phyloP scores from a whole-genome alignment of 2,888 invertebrate species.

The Diploptera punctata region DNA sequence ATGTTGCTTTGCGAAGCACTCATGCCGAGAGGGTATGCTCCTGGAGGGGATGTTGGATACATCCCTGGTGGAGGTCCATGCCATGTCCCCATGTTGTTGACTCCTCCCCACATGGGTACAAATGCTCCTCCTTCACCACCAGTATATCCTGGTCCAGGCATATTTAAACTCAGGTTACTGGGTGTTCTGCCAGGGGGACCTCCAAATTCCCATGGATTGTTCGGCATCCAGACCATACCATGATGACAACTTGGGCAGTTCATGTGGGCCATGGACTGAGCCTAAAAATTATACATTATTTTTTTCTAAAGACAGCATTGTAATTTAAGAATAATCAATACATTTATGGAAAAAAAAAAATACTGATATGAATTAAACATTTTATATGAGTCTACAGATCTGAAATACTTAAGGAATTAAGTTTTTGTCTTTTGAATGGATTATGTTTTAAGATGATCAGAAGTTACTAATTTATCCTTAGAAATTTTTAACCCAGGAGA shows the following conservation, averaged over 20 bases:
- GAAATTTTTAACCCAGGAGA: no score
- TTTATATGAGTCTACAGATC: no score
- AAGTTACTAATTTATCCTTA: no score
- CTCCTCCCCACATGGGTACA: conserved; percentile 50
- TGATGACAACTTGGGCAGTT: conserved; percentile 63
- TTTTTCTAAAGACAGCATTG: no score
- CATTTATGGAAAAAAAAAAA: no score
- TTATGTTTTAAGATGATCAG: no score
- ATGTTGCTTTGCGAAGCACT: conserved; percentile 34
- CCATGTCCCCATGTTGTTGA: conserved; percentile 53
- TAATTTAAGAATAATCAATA: no score
- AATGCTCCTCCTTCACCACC: conserved; percentile 49
- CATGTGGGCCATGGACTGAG: conserved; percentile 74
- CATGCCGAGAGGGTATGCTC: conserved; percentile 51
- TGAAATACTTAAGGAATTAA: no score
- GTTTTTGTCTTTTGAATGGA: no score
- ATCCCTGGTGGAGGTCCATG: conserved; percentile 46
- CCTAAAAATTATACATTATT: conserved; percentile 59
- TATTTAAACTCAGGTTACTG: conserved; percentile 64
- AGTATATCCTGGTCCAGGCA: conserved; percentile 48
- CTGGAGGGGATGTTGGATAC: conserved; percentile 49
- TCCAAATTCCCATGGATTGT: conserved; percentile 47
- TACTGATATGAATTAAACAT: no score
- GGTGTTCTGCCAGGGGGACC: conserved; percentile 50
- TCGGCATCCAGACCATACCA: conserved; percentile 47